phyloP scores from a whole-genome alignment of 1,140 invertebrate genomes.

The Drosophila setifemur region DNA sequence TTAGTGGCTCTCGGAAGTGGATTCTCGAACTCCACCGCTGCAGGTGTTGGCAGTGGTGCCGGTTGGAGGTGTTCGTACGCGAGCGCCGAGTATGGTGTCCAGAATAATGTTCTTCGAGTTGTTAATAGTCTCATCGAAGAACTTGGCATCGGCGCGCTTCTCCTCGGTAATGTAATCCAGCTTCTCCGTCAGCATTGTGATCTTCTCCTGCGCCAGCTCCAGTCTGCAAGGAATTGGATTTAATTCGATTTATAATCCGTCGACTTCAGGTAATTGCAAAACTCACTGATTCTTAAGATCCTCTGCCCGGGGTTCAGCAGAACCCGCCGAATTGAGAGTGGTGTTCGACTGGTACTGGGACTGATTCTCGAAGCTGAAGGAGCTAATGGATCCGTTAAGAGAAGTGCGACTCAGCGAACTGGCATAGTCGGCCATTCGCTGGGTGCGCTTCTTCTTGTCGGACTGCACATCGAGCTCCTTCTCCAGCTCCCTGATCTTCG shows the following conservation, averaged over 20 bases:
- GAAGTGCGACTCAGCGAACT: slow-evolving; percentile 54
- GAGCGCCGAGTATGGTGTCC: slow-evolving; percentile 50
- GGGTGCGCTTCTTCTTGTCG: slow-evolving; percentile 73
- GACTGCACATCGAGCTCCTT: slow-evolving; percentile 68
- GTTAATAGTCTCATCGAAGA: slow-evolving; percentile 65
- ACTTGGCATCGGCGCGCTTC: slow-evolving; percentile 64
- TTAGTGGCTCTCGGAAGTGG: slow-evolving; percentile 7
- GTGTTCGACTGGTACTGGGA: slow-evolving; percentile 35
- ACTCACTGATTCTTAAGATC: slow-evolving; percentile 67
- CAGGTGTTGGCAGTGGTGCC: neutral
- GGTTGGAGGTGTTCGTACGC: neutral
- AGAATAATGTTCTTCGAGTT: slow-evolving; percentile 70
- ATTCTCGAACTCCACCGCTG: neutral
- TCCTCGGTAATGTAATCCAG: slow-evolving; percentile 58
- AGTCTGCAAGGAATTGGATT: slow-evolving; percentile 53
- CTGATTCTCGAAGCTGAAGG: slow-evolving; percentile 72
- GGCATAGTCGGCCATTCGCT: slow-evolving; percentile 72
- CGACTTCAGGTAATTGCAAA: neutral
- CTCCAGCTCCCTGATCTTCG: slow-evolving; percentile 66
- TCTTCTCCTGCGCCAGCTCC: slow-evolving; percentile 75
- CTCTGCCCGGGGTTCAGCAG: slow-evolving; percentile 36
- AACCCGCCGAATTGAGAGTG: slow-evolving; percentile 18
- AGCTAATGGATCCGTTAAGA: slow-evolving; percentile 57
- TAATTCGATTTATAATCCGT: neutral
- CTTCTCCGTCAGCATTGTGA: slow-evolving; percentile 66